Evolutionary conservation across 1,140 invertebrate genomes (phyloP).

Genomic region (Panulirus ornatus): DNA sequence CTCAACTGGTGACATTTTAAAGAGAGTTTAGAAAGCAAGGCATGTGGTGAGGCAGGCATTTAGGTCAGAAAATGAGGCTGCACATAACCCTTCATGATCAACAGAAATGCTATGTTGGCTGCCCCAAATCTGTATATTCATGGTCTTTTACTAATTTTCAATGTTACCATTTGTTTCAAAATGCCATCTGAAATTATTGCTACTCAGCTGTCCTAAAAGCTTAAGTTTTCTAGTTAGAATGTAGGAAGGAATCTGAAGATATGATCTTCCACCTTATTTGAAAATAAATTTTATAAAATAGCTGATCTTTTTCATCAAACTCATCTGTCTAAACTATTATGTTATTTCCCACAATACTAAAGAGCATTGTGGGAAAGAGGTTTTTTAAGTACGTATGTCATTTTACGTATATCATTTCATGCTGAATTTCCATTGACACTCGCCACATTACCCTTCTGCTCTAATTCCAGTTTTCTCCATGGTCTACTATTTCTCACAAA

Average conservation of each 20-base stretch:
- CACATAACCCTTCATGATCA: neutral
- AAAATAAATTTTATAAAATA: constrained; percentile 47
- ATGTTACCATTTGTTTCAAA: neutral
- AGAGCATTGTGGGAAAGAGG: no score
- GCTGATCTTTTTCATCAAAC: constrained; percentile 10
- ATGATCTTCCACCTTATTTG: constrained; percentile 46
- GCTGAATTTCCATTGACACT: no score
- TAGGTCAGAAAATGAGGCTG: neutral
- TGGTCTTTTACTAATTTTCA: constrained; percentile 22
- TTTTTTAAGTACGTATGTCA: no score
- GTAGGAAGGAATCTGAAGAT: constrained; percentile 39
- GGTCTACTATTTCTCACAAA: no score
- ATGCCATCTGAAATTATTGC: constrained; percentile 38
- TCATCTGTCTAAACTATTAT: no score
- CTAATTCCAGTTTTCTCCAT: no score
- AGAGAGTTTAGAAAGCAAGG: no score
- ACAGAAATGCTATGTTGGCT: neutral
- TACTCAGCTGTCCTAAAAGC: constrained; percentile 35
- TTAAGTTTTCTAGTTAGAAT: constrained; percentile 28
- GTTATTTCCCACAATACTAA: no score
- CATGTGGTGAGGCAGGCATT: no score
- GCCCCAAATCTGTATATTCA: neutral
- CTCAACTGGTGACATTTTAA: no score
- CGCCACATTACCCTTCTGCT: no score
- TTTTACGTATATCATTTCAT: no score